A percentile compares a stretch with the other conserved stretches of the same genome.
These are phyloP conservation scores for Hylaea fasciaria DNA, from an alignment of 2,888 invertebrate genomes.

Conservation along the genomic window DNA sequence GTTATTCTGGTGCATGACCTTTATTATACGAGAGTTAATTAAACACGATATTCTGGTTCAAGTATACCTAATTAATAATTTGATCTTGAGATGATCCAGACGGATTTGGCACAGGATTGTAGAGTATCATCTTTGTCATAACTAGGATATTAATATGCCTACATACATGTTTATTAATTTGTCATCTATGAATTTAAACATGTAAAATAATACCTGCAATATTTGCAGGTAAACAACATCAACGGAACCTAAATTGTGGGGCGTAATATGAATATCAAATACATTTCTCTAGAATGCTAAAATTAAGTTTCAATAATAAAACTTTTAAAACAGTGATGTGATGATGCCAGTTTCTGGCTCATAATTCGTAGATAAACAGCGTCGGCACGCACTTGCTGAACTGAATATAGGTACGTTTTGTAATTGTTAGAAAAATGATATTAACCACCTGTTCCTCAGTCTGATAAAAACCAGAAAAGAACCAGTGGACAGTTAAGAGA, in stretches of 20 bases:
- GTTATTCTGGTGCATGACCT: constrained; percentile 35
- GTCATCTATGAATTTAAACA: constrained; percentile 1
- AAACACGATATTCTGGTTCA: constrained; percentile 15
- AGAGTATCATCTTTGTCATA: constrained; percentile 13
- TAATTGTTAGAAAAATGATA: constrained; percentile 27
- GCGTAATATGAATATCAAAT: not conserved
- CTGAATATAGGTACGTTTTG: constrained; percentile 15
- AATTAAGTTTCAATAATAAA: not conserved
- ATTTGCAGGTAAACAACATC: not conserved
- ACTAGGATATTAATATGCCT: constrained; percentile 3
- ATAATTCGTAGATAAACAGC: constrained; percentile 1
- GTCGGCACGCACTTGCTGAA: constrained; percentile 1
- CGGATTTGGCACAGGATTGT: constrained; percentile 21
- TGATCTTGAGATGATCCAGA: constrained; percentile 6
- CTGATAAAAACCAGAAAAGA: constrained; percentile 46
- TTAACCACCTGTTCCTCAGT: constrained; percentile 23
- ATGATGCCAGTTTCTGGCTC: not conserved
- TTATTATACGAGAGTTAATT: constrained; percentile 26
- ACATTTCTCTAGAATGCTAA: not conserved
- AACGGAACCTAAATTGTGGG: not conserved
- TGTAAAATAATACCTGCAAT: not conserved
- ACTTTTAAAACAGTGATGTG: not conserved
- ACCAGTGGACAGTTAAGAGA: constrained; percentile 43
- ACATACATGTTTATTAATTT: constrained; percentile 1
- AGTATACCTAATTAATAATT: constrained; percentile 11